Base-by-base conservation (phyloP, 2,113 vertebrate species). In the Fulmarus glacialis region DNA sequence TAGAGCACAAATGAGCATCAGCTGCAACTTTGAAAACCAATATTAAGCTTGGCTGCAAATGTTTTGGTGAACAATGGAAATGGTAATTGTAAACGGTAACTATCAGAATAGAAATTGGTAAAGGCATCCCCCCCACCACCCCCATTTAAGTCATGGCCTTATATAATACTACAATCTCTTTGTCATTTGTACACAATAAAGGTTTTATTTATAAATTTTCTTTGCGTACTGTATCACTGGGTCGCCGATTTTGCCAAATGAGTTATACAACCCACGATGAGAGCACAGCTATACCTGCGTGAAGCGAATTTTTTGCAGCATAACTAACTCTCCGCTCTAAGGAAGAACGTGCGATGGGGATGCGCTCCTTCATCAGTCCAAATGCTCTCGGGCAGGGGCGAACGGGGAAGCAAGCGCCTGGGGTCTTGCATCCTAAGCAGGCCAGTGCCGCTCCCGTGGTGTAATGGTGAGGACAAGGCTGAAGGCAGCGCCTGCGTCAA, bases 111-210 rank as follows among this genome's bases (percentile, higher is more conserved):
- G 59, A 70, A 70, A 67, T 2, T 23, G 34, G 18, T 59, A 43
- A 91, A 67, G 50, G 9, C 55, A 62, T 32, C n/a, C 2, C 1
- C 29, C 2, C 11, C 1, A 0, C 14, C 3, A 0, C 8, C 13
- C 20, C 14, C 6, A 3, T 47, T 47, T 18, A 55, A 82, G 23
- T 26, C 13, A 23, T 17, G 59, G 8, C 24, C 18, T 82, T 73
- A 4, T 40, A 40, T 24, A 79, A 36, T 53, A 6, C 32, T 81
- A n/a, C 34, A 59, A 6, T 58, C 13, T 70, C 59, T 36, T 77
- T 7, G 4, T 27, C 10, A 3, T 74, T 84, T 79, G 12, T 52
- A 32, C 26, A 13, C 23, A 63, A 13, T 29, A 30, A 71, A 66
- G 15, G 20, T 23, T 87, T 58, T 42, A 47, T 89, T 89, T 84